These are phyloP conservation scores for Mycteria americana DNA, from an alignment of 2,797 vertebrate genomes.

Conservation along the genomic window DNA sequence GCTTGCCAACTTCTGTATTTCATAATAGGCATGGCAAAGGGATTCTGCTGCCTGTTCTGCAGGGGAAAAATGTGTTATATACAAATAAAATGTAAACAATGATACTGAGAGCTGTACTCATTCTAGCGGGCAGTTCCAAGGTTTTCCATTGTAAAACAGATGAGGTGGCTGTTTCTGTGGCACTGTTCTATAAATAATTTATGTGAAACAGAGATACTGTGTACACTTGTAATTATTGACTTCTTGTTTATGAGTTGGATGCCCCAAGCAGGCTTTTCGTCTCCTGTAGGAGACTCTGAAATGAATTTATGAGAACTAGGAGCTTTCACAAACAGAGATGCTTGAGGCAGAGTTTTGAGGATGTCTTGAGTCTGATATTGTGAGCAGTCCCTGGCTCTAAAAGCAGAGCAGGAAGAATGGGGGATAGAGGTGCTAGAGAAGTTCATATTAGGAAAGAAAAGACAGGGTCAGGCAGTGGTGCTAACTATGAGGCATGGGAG, in stretches of 20 bases:
- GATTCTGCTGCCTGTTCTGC: neutral
- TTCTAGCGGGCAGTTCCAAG: neutral
- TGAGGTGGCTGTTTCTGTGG: neutral
- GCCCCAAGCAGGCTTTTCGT: neutral
- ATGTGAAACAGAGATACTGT: neutral
- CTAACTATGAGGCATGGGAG: neutral
- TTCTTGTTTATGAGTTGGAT: neutral
- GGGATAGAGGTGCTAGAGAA: neutral
- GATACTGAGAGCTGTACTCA: neutral
- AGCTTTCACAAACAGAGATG: neutral
- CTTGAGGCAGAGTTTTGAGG: neutral
- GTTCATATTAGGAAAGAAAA: neutral
- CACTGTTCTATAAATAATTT: neutral
- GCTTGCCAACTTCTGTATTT: neutral
- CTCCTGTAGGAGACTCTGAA: neutral
- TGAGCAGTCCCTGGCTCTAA: neutral
- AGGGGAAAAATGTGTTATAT: neutral
- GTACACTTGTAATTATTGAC: neutral
- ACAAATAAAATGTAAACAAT: neutral
- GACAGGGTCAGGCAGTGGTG: neutral
- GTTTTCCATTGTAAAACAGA: neutral
- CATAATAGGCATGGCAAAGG: neutral
- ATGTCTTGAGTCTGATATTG: neutral
- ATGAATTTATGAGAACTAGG: neutral
- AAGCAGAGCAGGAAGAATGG: neutral